phyloP scores from a whole-genome alignment of 2,797 vertebrate genomes.

The Percopsis omiscomaycus region DNA sequence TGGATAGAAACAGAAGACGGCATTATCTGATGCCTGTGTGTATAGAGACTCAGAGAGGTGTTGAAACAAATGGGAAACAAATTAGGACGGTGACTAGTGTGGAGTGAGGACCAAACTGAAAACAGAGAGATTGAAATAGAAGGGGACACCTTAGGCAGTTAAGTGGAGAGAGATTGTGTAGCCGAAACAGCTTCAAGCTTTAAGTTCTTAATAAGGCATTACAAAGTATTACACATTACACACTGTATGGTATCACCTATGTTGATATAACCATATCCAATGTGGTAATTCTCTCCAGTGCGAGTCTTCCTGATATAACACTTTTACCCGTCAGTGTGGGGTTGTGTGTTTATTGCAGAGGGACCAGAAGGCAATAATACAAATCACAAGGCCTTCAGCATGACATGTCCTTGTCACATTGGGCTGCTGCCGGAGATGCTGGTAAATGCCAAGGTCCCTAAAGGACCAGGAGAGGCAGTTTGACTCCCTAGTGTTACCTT shows the following conservation, averaged over 20 bases:
- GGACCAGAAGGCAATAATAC: constrained; percentile 21
- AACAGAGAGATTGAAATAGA: constrained; percentile 1
- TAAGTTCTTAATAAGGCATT: constrained; percentile 10
- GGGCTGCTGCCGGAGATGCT: constrained; percentile 39
- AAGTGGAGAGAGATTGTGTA: constrained; percentile 12
- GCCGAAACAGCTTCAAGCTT: background rate
- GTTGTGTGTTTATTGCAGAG: constrained; percentile 18
- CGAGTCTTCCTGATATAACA: constrained; percentile 15
- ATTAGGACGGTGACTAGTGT: too few species aligned
- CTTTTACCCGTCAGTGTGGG: constrained; percentile 15
- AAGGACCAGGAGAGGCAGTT: constrained; percentile 37
- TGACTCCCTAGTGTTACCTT: constrained; percentile 30
- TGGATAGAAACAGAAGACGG: constrained; percentile 27
- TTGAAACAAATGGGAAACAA: too few species aligned
- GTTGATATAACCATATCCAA: constrained; percentile 41
- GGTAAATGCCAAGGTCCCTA: constrained; percentile 56
- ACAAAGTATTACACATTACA: constrained; percentile 3
- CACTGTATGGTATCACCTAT: constrained; percentile 18
- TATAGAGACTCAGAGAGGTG: constrained; percentile 12
- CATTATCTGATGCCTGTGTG: background rate
- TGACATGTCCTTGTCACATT: constrained; percentile 59
- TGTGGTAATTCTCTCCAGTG: constrained; percentile 9
- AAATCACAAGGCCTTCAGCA: constrained; percentile 36
- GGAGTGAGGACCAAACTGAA: too few species aligned
- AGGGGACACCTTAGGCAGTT: constrained; percentile 26